These are phyloP conservation scores for Drosophila sp. DNA, from an alignment of 1,140 invertebrate genomes.

Conservation along the genomic window DNA sequence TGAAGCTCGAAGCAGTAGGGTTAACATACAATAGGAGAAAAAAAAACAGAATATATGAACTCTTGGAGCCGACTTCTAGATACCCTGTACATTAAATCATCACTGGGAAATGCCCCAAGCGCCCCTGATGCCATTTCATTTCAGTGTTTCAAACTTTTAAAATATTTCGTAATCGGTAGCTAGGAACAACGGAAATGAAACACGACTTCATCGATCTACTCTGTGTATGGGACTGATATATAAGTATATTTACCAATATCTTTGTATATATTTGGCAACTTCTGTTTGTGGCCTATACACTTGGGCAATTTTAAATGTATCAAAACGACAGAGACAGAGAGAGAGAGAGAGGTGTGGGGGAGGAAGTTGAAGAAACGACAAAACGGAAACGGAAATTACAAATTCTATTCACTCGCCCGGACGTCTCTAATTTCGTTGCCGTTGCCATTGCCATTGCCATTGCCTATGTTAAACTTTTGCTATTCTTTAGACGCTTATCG, in stretches of 20 bases:
- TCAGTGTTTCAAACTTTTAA: too few species aligned
- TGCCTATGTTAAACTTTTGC: constrained; percentile 32
- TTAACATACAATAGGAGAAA: too few species aligned
- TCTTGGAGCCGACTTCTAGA: too few species aligned
- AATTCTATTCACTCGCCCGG: constrained; percentile 75
- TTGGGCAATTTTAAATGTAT: too few species aligned
- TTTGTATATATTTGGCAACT: constrained; percentile 18
- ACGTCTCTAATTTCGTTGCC: constrained; percentile 66
- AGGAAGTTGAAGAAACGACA: constrained; percentile 26
- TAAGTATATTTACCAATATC: not conserved
- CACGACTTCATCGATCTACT: too few species aligned
- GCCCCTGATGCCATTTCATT: too few species aligned
- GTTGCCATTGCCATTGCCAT: constrained; percentile 29
- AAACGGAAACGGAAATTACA: constrained; percentile 79
- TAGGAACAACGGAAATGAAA: too few species aligned
- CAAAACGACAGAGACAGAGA: not conserved
- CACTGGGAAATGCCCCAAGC: too few species aligned
- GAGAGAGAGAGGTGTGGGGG: not conserved
- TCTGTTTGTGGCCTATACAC: not conserved
- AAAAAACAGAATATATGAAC: too few species aligned
- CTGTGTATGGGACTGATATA: not conserved
- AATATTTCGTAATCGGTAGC: too few species aligned
- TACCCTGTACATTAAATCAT: too few species aligned
- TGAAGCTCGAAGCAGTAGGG: too few species aligned
- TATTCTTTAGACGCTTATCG: constrained; percentile 76